Base-by-base conservation (phyloP, 1,140 invertebrate genomes). In the Agrilus planipennis region DNA sequence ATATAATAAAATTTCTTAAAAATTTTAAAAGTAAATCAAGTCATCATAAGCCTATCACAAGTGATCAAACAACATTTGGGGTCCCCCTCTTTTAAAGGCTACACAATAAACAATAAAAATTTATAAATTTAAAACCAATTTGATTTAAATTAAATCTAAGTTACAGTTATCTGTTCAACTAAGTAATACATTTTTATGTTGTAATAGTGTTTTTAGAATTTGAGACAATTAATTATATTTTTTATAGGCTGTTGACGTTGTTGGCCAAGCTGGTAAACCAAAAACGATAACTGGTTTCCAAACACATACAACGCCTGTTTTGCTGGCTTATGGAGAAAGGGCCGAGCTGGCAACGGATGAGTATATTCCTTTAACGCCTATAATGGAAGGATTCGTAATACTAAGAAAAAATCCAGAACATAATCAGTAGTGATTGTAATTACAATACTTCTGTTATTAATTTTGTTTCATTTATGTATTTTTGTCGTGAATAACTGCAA, bases 251-350 rank as follows among this genome's bases (percentile, higher is more conserved):
- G 93, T 99, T 1, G 95, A 99, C 73, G 91, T 97, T 4, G 96
- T 99, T 15, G 96, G 95, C 4, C 96, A 99, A 68, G 96, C 96
- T 5, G 96, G 96, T 22, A 97, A 96, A 57, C 96, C 95, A 0
- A 99, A 99, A 68, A 98, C 95, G 1, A 99, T 99, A 35, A 99
- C 96, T 15, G 96, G 96, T 16, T 99, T 99, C 57, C 96, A 99
- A 64, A 99, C 96, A 1, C 95, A 99, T 61, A 97, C 94, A 9
- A 99, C 95, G 6, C 96, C 96, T 1, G 96, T 99, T 9, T 67
- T 99, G 18, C 65, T 99, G 23, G 92, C 91, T 0, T 88, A 91
- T 61, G 96, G 96, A 6, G 96, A 99, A 68, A 71, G 95, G 47
- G 96, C 95, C 2, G 96, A 99, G 65, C 68, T 99, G 15, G 95